These are phyloP conservation scores for Eupithecia exiguata DNA, from an alignment of 2,888 invertebrate species.

Conservation along the genomic window DNA sequence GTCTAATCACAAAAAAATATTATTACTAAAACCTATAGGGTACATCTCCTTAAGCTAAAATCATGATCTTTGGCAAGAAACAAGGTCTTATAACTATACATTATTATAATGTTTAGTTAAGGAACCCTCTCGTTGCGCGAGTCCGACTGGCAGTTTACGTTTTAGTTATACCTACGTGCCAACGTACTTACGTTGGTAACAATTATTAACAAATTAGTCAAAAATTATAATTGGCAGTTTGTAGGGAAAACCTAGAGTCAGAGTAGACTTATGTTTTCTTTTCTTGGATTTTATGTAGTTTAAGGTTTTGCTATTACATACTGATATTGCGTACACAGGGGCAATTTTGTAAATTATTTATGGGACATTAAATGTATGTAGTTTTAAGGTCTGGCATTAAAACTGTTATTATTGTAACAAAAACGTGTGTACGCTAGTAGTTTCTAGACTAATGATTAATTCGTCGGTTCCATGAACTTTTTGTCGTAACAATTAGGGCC, in stretches of 20 bases:
- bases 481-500: slow-evolving; percentile 76
- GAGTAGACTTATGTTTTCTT: not conserved
- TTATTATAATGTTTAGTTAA: too few species aligned
- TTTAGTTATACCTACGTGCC: not conserved
- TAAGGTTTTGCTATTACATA: not conserved
- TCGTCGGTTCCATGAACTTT: slow-evolving; percentile 76
- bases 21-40: too few species aligned
- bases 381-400: not conserved
- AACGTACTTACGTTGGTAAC: not conserved
- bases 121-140: too few species aligned
- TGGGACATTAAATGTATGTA: not conserved
- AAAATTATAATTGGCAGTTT: not conserved
- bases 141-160: too few species aligned
- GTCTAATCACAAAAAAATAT: too few species aligned
- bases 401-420: slow-evolving; percentile 4
- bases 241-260: not conserved
- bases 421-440: slow-evolving; percentile 47
- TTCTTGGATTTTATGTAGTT: not conserved
- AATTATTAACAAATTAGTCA: not conserved
- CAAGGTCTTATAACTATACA: too few species aligned
- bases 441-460: slow-evolving; percentile 72
- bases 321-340: too few species aligned
- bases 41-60: too few species aligned
- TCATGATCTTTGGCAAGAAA: too few species aligned
- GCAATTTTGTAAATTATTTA: too few species aligned